Base-by-base conservation (phyloP, 1,140 invertebrate genomes). In the Leptinotarsa texana region DNA sequence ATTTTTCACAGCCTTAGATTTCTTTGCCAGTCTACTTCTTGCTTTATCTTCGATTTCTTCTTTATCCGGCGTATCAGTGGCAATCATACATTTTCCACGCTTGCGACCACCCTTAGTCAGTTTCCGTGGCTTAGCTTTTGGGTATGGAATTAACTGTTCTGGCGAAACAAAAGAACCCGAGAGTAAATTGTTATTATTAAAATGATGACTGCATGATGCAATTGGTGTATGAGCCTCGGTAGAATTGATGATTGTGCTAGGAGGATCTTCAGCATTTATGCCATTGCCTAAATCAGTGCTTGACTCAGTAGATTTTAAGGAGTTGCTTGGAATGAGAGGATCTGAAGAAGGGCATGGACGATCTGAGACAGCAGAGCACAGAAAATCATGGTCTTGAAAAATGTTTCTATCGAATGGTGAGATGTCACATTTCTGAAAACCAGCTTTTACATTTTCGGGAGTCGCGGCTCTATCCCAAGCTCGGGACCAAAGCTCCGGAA, bases 21-120 rank as follows among this genome's bases (percentile, higher is more conserved):
- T 57, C 51, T 57, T 57, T 57, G 51, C 51, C 51, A 57, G 51
- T 57, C n/a, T 57, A 57, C 51, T 57, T 57, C 51, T 57, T 57
- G 13, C 15, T 13, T 13, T 57, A 13, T 57, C 13, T 57, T 57
- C 51, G 51, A 33, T 57, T 57, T 57, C 51, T 57, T 57, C 51
- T 57, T 57, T 57, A 17, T 57, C 51, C 13, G 51, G 51, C 13
- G 51, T 57, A n/a, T 57, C 51, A 57, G 51, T 57, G n/a, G 51
- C 51, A 57, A 57, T 57, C 51, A 57, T 57, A 57, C 51, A 57
- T 17, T n/a, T 13, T n/a, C 51, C 51, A 17, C 13, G 27, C 27
- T 33, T 33, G 27, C 27, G 27, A 33, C 27, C 27, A 33, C 27
- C 27, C 27, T 33, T 33, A 33, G 27, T 33, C 27, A 33, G 27